Evolutionary conservation across 23 tunicate species (phyloP).

Genomic region (Ciona savignyi): DNA sequence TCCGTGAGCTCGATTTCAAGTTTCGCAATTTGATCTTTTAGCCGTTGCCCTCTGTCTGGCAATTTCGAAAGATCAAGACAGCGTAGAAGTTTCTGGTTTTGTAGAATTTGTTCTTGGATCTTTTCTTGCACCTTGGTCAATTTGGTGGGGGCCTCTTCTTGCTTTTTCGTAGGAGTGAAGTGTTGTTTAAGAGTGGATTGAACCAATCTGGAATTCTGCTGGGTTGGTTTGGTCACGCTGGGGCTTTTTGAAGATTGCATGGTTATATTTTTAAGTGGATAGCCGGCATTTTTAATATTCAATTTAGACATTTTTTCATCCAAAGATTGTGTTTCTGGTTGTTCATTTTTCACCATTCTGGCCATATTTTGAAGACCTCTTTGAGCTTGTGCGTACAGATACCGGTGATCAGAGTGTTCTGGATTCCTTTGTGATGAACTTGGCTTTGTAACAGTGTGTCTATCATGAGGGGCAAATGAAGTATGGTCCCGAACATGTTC

Average conservation of each 20-base stretch:
- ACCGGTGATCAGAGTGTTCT: not conserved
- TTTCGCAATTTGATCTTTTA: conserved; percentile 48
- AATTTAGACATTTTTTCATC: not conserved
- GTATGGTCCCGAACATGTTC: not conserved
- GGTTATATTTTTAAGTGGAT: not conserved
- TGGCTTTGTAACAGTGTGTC: too few relatives aligned
- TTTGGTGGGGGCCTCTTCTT: not conserved
- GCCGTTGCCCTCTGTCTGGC: conserved; percentile 72
- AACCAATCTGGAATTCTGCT: not conserved
- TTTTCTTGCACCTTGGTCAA: conserved; percentile 1
- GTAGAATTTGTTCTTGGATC: conserved; percentile 25
- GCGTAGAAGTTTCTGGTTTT: conserved; percentile 36
- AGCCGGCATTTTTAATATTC: not conserved
- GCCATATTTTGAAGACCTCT: not conserved
- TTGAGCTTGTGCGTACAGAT: not conserved
- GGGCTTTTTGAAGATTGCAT: not conserved
- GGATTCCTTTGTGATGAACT: not conserved
- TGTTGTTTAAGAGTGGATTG: conserved; percentile 9
- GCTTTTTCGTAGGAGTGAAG: not conserved
- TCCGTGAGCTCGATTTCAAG: conserved; percentile 20
- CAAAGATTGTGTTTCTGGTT: not conserved
- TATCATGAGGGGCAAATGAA: too few relatives aligned
- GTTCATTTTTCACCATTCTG: not conserved
- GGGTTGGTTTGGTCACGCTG: not conserved
- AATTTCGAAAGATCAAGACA: conserved; percentile 32